A percentile compares a stretch with the other conserved stretches of the same genome.
Conservation (phyloP, 1,140 invertebrate species). For the Contarinia nasturtii region DNA sequence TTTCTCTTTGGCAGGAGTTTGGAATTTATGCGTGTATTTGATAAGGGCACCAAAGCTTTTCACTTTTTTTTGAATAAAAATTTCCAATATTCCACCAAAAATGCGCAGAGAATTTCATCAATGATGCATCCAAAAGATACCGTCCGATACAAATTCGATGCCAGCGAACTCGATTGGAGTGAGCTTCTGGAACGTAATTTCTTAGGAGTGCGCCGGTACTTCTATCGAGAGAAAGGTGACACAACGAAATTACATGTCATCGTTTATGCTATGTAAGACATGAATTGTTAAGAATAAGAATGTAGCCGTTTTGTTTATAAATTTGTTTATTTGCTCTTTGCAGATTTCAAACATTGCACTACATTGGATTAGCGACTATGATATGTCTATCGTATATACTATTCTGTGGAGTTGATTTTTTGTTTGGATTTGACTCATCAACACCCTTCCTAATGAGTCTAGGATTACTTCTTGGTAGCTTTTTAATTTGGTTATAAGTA, state of each 20-base stretch:
- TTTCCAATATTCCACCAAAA: constrained; percentile 38
- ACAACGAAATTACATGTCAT: constrained; percentile 21
- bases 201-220: constrained; percentile 24
- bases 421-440: no score
- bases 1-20: constrained; percentile 29
- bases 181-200: constrained; percentile 25
- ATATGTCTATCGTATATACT: no score
- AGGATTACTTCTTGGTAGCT: no score
- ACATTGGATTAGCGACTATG: no score
- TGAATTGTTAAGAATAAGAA: constrained; percentile 17
- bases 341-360: no score
- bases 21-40: constrained; percentile 33
- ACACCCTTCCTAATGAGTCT: no score
- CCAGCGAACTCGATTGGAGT: constrained; percentile 25
- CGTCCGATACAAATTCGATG: constrained; percentile 30
- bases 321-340: no score
- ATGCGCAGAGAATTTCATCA: constrained; percentile 28
- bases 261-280: constrained; percentile 21
- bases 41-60: constrained; percentile 33
- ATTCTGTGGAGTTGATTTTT: no score
- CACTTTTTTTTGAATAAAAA: constrained; percentile 40
- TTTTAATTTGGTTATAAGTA: no score
- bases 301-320: no score
- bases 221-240: constrained; percentile 22
- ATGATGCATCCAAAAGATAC: constrained; percentile 29